Base-by-base conservation (phyloP, 53 echinoderm and acorn worm genomes). In the Temnopleurus reevesii region DNA sequence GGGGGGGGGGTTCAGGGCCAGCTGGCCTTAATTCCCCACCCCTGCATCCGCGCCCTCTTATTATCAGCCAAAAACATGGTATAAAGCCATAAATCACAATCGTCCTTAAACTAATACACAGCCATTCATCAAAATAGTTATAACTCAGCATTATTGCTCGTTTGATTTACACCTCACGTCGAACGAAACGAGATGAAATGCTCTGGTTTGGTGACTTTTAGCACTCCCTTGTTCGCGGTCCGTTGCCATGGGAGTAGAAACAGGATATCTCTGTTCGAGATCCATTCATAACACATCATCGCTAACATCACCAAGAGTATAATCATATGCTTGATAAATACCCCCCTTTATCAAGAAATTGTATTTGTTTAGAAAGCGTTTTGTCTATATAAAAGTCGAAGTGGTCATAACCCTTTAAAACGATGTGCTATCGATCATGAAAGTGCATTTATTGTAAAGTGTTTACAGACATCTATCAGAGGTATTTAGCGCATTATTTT, bases 91-190 rank as follows among this genome's bases (percentile, higher is more conserved):
- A 79, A 79, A 79, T 79, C 79, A 79, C 15, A 38, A 46, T 49
- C 46, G 46, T 49, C 79, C 49, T 79, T 47, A 49, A 79, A 79
- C 49, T 79, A 24, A 21, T 79, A 49, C 79, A 46, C 79, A 46
- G 29, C 79, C 79, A 79, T 79, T 13, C 79, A 79, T 79, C 49
- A 79, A 79, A 79, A 79, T 79, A 79, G 79, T 79, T 27, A 79
- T 79, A 79, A 79, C 49, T 79, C 79, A 79, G 79, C 79, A 79
- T 49, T 46, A 71, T 46, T 47, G 79, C 79, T 49, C 27, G 79
- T 49, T 46, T 79, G 79, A 79, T 79, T 79, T 79, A 79, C 49
- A 49, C 36, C 24, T 46, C 79, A 47, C 41, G 71, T 23, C 46
- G 46, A 29, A 79, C 29, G 36, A 79, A 46, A 49, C 18, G 47